Evolutionary conservation across 2,113 vertebrate genomes (phyloP).

Genomic region (Phalacrocorax aristotelis): DNA sequence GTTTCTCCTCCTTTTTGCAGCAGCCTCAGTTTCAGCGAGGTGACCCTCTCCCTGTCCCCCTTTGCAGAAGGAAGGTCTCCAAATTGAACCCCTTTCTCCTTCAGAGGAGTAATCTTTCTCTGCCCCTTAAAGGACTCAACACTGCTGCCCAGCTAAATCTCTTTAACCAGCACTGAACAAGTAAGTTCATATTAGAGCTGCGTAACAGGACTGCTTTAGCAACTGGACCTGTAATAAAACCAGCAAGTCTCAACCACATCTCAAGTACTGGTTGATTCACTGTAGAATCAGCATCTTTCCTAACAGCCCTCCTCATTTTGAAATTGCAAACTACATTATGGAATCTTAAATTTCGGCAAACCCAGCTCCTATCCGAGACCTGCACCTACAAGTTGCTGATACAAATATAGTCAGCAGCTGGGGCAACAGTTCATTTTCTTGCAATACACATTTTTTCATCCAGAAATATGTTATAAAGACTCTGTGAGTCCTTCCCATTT

Average conservation of each 20-base stretch:
- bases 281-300: neutral
- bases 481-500: neutral
- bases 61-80: neutral
- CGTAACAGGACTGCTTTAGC: neutral
- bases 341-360: neutral
- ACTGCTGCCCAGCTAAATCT: neutral
- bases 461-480: neutral
- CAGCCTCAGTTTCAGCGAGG: neutral
- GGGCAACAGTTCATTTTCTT: neutral
- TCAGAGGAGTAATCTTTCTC: neutral
- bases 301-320: neutral
- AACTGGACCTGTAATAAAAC: neutral
- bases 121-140: neutral
- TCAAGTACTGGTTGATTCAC: neutral
- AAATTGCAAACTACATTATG: neutral
- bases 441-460: neutral
- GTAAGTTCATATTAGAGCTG: neutral
- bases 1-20: neutral
- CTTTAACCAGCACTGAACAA: neutral
- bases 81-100: accelerated
- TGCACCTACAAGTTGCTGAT: neutral
- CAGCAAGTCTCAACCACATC: neutral
- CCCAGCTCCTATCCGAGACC: neutral
- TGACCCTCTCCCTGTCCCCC: neutral
- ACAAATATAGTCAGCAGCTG: neutral